Conservation (phyloP, 2,113 vertebrate species). For the Hippoglossus stenolepis region DNA sequence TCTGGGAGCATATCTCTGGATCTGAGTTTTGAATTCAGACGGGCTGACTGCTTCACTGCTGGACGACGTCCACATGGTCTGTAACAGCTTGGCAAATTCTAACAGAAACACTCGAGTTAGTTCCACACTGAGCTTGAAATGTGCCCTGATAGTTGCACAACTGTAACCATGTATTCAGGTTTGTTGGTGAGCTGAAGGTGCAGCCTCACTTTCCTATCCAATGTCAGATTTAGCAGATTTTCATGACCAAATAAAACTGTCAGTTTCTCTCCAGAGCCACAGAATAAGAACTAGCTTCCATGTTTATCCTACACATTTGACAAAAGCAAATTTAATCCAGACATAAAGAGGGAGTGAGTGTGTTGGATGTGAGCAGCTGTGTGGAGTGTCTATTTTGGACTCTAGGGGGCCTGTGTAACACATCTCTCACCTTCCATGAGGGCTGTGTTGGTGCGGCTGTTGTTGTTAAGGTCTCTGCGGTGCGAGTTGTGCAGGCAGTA, state of each 20-base stretch:
- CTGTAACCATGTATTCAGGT: neutral
- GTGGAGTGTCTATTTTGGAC: conserved; percentile 14
- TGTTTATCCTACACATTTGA: neutral
- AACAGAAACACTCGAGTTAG: conserved; percentile 29
- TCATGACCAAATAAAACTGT: neutral
- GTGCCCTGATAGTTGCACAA: neutral
- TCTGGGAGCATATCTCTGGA: conserved; percentile 96
- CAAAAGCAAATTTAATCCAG: neutral
- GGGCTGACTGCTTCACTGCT: conserved; percentile 94
- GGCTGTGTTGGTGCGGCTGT: conserved; percentile 90
- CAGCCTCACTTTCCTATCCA: neutral
- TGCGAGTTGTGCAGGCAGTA: conserved; percentile 96
- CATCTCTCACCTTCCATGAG: conserved; percentile 92
- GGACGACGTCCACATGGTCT: conserved; percentile 93
- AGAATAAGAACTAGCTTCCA: too few species aligned
- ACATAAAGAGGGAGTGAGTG: neutral
- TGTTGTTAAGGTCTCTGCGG: conserved; percentile 93
- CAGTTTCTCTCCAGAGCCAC: neutral
- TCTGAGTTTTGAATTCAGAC: conserved; percentile 98
- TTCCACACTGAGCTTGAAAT: neutral
- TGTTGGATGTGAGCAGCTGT: neutral
- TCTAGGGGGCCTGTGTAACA: conserved; percentile 26
- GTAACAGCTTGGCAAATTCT: conserved; percentile 98
- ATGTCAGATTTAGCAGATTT: neutral
- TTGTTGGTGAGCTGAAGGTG: neutral